Evolutionary conservation across 2,113 vertebrate genomes (phyloP), one percentile per base, ranked within the genome.

Genomic region (Callopanchax toddi): DNA sequence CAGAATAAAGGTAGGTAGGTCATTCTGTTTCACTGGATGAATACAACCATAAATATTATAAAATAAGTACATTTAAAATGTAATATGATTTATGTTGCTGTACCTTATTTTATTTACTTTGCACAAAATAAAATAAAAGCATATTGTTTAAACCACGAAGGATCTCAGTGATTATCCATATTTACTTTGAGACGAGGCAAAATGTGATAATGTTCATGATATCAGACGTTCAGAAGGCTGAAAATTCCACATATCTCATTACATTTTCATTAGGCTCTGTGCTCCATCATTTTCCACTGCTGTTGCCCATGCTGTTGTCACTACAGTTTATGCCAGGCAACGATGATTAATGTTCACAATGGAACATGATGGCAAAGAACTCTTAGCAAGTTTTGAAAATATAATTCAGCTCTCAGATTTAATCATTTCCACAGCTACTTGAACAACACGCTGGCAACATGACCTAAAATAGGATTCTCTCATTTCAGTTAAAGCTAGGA

Each of bases 261-360:
- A 83, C 71, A 11, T 55, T 65, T 67, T 72, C 59, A 79, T 71
- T 53, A 79, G 59, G 43, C 71, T 67, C 62, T 52, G 67, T 37
- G 26, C 51, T 68, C n/a, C 29, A 71, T 72, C 61, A 63, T 49
- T 60, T 52, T 55, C 32, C 34, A 18, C 21, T 43, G 45, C 16
- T 45, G 44, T 17, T 60, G 16, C 36, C 65, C 26, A 40, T 29
- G 36, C 23, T 34, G 50, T 34, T 29, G 39, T 67, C 56, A 67
- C 58, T 16, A 32, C 26, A 48, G 53, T 74, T 77, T 63, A 67
- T 49, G 53, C 62, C 48, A 60, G 40, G 32, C 13, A 0, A 60
- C 34, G 18, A 23, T 0, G 6, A 40, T 34, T 59, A 40, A 72
- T 43, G 29, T 48, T 20, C 29, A 21, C 22, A 58, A 56, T 53